Conservation (phyloP, 2,113 vertebrate genomes). For the Verasper variegatus region DNA sequence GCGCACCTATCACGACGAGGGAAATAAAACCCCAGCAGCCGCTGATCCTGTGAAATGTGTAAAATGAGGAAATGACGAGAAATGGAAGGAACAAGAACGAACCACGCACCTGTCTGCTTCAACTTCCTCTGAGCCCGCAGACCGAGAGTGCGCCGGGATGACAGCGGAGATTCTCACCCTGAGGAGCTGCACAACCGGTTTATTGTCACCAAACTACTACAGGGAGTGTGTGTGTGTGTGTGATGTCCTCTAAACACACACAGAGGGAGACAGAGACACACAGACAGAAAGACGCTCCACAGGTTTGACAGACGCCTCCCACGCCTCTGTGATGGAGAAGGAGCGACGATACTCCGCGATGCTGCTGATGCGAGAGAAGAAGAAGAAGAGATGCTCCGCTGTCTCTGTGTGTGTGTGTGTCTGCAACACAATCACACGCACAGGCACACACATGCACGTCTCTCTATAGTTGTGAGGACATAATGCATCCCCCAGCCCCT, state of each 20-base stretch:
- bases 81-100: neutral
- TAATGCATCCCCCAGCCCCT: too few relatives aligned
- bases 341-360: conserved; percentile 47
- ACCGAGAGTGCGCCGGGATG: conserved; percentile 56
- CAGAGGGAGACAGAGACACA: neutral
- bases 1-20: neutral
- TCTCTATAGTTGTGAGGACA: too few relatives aligned
- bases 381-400: conserved; percentile 36
- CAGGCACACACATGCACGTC: neutral
- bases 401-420: conserved; percentile 2
- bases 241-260: neutral
- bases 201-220: conserved; percentile 59
- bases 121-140: conserved; percentile 53
- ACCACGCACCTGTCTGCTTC: conserved; percentile 75
- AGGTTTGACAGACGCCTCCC: conserved; percentile 63
- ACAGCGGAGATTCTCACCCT: conserved; percentile 9
- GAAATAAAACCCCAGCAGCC: neutral
- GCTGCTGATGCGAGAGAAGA: conserved; percentile 54
- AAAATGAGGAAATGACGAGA: neutral
- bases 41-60: neutral
- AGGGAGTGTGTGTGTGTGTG: neutral
- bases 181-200: conserved; percentile 24
- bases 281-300: conserved; percentile 43
- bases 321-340: conserved; percentile 50
- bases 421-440: neutral